A percentile compares a stretch with the other conserved stretches of the same genome.
Conservation (phyloP, 2,797 vertebrate genomes). For the Paedocypris micromegethes region DNA sequence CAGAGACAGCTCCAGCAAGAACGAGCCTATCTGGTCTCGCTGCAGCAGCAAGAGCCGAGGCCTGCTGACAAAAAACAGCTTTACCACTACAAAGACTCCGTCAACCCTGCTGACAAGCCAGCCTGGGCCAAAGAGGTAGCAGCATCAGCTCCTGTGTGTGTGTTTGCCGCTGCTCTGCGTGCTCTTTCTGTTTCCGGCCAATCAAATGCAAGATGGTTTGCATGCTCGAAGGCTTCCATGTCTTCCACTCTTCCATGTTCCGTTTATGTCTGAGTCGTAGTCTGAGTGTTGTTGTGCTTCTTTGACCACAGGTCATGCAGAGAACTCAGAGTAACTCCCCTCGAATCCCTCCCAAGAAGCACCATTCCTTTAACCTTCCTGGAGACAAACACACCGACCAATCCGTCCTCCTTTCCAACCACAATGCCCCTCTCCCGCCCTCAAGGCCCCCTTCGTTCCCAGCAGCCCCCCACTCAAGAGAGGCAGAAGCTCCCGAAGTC, state of each 20-base stretch:
- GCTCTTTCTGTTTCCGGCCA: no score
- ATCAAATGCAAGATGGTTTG: background rate
- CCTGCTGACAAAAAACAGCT: slow-evolving; percentile 92
- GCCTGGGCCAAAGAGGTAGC: slow-evolving; percentile 94
- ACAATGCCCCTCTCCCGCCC: slow-evolving; percentile 52
- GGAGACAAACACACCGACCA: slow-evolving; percentile 59
- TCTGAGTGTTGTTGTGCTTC: slow-evolving; percentile 28
- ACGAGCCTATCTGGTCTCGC: slow-evolving; percentile 88
- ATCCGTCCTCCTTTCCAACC: slow-evolving; percentile 51
- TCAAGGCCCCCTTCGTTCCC: slow-evolving; percentile 63
- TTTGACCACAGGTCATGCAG: slow-evolving; percentile 66
- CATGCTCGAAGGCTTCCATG: background rate
- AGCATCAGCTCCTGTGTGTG: background rate
- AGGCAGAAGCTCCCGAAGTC: slow-evolving; percentile 37
- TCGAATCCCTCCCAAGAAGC: slow-evolving; percentile 69
- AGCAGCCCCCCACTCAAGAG: slow-evolving; percentile 55
- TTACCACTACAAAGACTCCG: slow-evolving; percentile 96
- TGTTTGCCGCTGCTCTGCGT: background rate
- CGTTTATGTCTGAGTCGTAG: background rate
- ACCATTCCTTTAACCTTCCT: slow-evolving; percentile 60
- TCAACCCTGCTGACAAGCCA: slow-evolving; percentile 89
- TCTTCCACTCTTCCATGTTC: background rate
- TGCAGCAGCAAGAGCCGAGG: slow-evolving; percentile 82
- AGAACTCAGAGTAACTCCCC: slow-evolving; percentile 74
- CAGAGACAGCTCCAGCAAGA: slow-evolving; percentile 96